Conservation (phyloP, 1,140 invertebrate genomes). For the Portunus trituberculatus region DNA sequence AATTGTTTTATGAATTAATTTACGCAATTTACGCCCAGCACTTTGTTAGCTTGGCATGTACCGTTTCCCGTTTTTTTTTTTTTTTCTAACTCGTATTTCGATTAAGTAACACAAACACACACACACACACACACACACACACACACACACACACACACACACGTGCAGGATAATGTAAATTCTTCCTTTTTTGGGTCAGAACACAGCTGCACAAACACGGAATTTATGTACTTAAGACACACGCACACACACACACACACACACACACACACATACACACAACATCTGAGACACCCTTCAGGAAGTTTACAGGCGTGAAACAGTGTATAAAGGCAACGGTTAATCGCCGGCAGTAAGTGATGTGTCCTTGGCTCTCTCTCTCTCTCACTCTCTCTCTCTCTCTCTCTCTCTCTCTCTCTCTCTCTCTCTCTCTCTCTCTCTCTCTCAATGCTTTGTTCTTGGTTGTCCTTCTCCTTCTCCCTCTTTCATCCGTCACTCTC, state of each 20-base stretch:
- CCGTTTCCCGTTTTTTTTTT: too few relatives aligned
- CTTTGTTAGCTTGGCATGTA: neutral
- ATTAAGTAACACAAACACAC: neutral
- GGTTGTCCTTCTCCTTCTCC: neutral
- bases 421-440: slow-evolving; percentile 10
- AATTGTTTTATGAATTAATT: neutral
- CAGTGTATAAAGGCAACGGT: too few relatives aligned
- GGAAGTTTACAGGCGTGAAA: too few relatives aligned
- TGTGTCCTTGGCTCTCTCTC: neutral
- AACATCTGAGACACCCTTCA: too few relatives aligned
- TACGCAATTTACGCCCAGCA: neutral
- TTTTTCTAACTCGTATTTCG: too few relatives aligned
- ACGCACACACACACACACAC: too few relatives aligned
- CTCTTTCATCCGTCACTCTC: neutral
- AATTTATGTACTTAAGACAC: too few relatives aligned
- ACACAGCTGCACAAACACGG: too few relatives aligned
- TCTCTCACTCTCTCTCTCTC: neutral
- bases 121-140: slow-evolving; percentile 18
- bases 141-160: slow-evolving; percentile 20
- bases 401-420: slow-evolving; percentile 17
- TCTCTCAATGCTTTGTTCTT: too few relatives aligned
- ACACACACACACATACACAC: too few relatives aligned
- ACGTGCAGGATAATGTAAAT: neutral
- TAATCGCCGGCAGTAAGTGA: neutral
- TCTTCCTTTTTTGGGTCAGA: too few relatives aligned